Conservation (phyloP, 2,113 vertebrate species). For the Sitta europaea region DNA sequence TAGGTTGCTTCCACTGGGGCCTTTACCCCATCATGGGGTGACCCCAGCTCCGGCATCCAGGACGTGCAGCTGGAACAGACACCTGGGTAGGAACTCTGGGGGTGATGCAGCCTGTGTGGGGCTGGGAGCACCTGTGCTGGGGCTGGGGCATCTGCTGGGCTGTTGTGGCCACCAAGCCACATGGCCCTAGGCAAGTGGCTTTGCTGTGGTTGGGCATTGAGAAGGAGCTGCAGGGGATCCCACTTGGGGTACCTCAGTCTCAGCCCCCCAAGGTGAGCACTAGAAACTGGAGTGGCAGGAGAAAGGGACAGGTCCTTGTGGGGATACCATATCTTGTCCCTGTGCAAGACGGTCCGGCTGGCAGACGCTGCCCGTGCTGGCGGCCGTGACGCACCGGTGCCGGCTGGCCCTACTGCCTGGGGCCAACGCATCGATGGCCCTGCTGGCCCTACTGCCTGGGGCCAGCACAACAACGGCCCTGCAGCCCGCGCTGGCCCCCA, state of each 20-base stretch:
- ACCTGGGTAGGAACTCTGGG: background rate
- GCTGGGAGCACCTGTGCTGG: background rate
- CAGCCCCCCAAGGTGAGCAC: background rate
- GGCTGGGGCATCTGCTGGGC: background rate
- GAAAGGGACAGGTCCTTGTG: background rate
- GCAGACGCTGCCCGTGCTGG: slow-evolving; percentile 53
- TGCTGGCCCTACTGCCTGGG: background rate
- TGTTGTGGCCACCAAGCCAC: fast-evolving
- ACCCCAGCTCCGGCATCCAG: background rate
- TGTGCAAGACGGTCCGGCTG: slow-evolving; percentile 30
- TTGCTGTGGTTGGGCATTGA: background rate
- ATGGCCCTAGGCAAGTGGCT: background rate
- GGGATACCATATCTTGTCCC: background rate
- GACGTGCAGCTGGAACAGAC: fast-evolving
- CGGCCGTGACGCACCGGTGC: slow-evolving; percentile 45
- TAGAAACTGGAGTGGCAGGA: background rate
- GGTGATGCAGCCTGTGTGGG: background rate
- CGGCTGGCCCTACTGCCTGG: background rate
- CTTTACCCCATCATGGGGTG: fast-evolving
- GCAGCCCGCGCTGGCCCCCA: background rate
- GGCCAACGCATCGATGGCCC: background rate
- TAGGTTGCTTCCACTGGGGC: background rate
- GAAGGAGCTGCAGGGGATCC: background rate
- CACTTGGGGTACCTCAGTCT: background rate
- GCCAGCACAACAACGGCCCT: background rate